Percentiles rank a stretch among this genome's conserved stretches.
These are phyloP conservation scores for Agelas oroides DNA, from an alignment of 37 sponge, comb jelly and placozoan genomes.

Conservation along the genomic window DNA sequence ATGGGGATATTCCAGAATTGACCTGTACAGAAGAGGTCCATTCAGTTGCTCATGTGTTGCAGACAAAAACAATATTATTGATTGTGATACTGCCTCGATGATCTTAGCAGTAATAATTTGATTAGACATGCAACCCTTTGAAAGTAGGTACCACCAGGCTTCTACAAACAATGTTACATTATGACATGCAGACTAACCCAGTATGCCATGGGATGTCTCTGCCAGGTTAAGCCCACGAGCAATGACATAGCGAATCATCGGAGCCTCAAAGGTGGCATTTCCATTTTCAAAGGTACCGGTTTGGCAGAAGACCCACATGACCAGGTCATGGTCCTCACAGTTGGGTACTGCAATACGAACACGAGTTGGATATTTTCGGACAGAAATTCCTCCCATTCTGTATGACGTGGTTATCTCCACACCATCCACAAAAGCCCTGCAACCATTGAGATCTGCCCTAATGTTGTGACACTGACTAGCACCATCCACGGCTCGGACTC, in stretches of 20 bases:
- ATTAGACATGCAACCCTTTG: too few species aligned
- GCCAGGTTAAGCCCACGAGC: slow-evolving; percentile 51
- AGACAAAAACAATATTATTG: too few species aligned
- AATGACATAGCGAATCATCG: slow-evolving; percentile 56
- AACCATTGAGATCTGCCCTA: background rate
- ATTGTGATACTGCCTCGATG: too few species aligned
- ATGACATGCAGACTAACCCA: slow-evolving; percentile 32
- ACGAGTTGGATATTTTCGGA: background rate
- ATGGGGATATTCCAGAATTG: slow-evolving; percentile 64
- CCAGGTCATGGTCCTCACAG: slow-evolving; percentile 15
- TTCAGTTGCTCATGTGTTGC: too few species aligned
- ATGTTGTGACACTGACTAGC: background rate
- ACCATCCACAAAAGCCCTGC: background rate
- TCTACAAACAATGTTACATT: too few species aligned
- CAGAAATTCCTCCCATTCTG: background rate
- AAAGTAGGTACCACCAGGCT: too few species aligned
- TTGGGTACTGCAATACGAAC: background rate
- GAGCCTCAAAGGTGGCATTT: background rate
- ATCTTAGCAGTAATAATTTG: too few species aligned
- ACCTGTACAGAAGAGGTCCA: background rate
- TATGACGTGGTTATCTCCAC: background rate
- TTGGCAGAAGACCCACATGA: background rate
- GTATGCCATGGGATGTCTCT: slow-evolving; percentile 54
- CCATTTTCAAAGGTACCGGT: background rate
- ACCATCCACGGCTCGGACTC: background rate